These are phyloP conservation scores for Aphidius gifuensis DNA, from an alignment of 1,140 invertebrate genomes.

Conservation along the genomic window DNA sequence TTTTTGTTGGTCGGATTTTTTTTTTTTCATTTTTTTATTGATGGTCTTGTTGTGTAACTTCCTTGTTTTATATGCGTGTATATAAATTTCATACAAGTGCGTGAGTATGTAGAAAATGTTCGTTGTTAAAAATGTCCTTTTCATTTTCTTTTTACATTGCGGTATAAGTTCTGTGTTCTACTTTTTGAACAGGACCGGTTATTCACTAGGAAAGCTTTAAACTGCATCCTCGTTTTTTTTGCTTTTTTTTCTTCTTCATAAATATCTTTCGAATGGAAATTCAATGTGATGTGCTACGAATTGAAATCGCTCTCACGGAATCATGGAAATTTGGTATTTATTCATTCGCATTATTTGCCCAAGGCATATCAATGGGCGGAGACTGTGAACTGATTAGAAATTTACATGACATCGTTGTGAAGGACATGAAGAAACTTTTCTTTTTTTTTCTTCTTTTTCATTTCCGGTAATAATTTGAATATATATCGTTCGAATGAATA, in stretches of 20 bases:
- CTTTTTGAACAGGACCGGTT: conserved; percentile 9
- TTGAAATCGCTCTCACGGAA: conserved; percentile 1
- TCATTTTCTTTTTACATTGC: not conserved
- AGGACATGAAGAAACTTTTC: too few relatives aligned
- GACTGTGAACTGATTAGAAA: too few relatives aligned
- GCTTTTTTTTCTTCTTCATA: not conserved
- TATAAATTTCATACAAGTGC: not conserved
- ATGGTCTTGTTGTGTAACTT: not conserved
- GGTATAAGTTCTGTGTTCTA: conserved; percentile 9
- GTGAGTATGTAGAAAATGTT: conserved; percentile 13
- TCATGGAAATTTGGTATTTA: not conserved
- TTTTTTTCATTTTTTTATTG: not conserved
- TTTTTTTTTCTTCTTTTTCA: too few relatives aligned
- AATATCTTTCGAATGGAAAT: not conserved
- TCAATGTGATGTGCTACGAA: not conserved
- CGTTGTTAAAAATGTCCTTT: conserved; percentile 13
- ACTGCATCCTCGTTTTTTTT: not conserved
- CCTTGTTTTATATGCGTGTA: too few relatives aligned
- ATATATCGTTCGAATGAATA: too few relatives aligned
- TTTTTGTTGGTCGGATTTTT: not conserved
- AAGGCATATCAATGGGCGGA: too few relatives aligned
- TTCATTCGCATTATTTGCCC: not conserved
- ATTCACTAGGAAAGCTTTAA: conserved; percentile 1
- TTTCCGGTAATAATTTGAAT: too few relatives aligned
- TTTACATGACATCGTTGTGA: too few relatives aligned